Evolutionary conservation across 2,888 invertebrate genomes (phyloP).

Genomic region (Oxytorus armatus): DNA sequence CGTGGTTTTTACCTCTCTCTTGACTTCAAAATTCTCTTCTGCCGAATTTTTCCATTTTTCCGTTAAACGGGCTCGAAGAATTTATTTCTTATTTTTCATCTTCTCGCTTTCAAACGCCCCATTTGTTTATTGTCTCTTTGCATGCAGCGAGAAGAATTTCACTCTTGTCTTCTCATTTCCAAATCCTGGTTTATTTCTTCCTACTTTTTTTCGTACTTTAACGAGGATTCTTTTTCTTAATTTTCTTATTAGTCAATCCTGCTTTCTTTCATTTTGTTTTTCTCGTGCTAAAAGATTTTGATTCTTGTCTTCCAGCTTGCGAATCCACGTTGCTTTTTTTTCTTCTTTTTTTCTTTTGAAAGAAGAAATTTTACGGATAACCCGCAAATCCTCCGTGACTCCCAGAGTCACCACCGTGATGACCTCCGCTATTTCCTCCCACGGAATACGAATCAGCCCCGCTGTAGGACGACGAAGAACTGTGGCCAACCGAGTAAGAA

Average conservation of each 20-base stretch:
- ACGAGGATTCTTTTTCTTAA: no score
- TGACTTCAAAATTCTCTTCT: no score
- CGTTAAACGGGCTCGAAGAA: not conserved
- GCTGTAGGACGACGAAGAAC: conserved; percentile 43
- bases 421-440: conserved; percentile 48
- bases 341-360: conserved; percentile 7
- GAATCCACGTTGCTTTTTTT: not conserved
- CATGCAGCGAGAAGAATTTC: not conserved
- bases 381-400: conserved; percentile 75
- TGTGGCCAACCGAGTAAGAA: conserved; percentile 52
- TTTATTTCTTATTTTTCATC: not conserved
- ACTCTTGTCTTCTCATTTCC: not conserved
- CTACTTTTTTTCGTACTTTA: conserved; percentile 3
- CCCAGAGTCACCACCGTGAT: conserved; percentile 51
- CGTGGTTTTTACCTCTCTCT: not conserved
- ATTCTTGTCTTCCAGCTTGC: not conserved
- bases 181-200: conserved; percentile 2
- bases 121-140: not conserved
- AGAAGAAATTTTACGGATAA: conserved; percentile 72
- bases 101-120: not conserved
- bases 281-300: not conserved
- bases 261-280: conserved; percentile 14
- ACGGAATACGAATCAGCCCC: conserved; percentile 50
- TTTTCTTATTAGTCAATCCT: no score
- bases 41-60: not conserved